These are phyloP conservation scores for Cepphus grylle DNA, from an alignment of 2,113 vertebrate species.

Conservation along the genomic window DNA sequence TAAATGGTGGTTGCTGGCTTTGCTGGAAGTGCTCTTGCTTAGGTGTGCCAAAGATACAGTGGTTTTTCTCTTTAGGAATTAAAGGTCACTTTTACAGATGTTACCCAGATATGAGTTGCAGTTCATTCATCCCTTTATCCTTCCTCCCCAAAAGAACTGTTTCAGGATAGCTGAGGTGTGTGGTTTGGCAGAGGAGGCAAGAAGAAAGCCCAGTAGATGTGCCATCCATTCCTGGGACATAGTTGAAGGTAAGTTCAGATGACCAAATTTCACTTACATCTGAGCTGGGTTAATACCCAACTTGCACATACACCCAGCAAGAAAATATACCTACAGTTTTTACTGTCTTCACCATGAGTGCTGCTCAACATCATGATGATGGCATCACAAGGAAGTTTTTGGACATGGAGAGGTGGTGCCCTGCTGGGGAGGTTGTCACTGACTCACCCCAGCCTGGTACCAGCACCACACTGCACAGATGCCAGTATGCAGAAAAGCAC, in stretches of 20 bases:
- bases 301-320: neutral
- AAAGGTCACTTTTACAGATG: neutral
- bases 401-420: neutral
- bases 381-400: neutral
- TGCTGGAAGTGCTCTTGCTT: neutral
- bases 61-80: neutral
- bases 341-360: neutral
- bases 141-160: neutral
- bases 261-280: neutral
- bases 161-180: neutral
- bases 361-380: neutral
- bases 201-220: neutral
- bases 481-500: neutral
- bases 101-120: neutral
- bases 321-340: neutral
- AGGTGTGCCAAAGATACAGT: neutral
- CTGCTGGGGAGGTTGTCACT: neutral
- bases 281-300: neutral
- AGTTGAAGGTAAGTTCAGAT: neutral
- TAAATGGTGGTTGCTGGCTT: neutral
- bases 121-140: neutral
- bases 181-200: neutral
- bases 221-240: neutral
- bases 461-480: neutral
- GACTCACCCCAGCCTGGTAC: neutral